Evolutionary conservation across 1,140 invertebrate species (phyloP), one percentile per base, ranked within the genome.

Genomic region (Cryptotermes secundus): DNA sequence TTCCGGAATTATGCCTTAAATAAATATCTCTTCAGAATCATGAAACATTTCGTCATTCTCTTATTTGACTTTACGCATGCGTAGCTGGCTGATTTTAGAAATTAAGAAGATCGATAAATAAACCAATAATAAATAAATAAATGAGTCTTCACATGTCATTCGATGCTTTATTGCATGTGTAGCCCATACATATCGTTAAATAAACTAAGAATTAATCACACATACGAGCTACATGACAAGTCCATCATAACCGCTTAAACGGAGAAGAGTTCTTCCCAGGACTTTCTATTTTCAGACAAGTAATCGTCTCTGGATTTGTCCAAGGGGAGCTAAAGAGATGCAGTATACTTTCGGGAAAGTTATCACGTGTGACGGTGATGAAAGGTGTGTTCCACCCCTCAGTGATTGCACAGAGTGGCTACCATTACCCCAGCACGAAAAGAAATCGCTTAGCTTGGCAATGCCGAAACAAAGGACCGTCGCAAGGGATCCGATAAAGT

Each of bases 311-410:
- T 19, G 12, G 45, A 72, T 31, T 72, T 72, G 26, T 14, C 59
- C 10, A 1, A 72, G 59, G 31, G 59, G 3, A 72, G 59, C 6
- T 72, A 14, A 72, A 10, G 59, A 16, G n/a, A 31, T 7, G 59
- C 59, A 72, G n/a, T 72, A 16, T 72, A n/a, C 31, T 72, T 31
- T 88, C 83, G 14, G 84, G n/a, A 49, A 85, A n/a, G 38, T 85
- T 80, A 45, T 81, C 59, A 7, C 26, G 6, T 16, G 59, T 72
- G 59, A 31, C 59, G 59, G n/a, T 31, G 59, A 31, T 72, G 59
- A 72, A 72, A 72, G 59, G 59, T n/a, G 59, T 14, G n/a, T 72
- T 16, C 59, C 59, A 72, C n/a, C n/a, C n/a, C 59, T 72, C 59
- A 26, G 59, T 31, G 59, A 72, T 72, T 72, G 59, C 26, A n/a